A percentile compares a stretch with the other conserved stretches of the same genome.
These are phyloP conservation scores for Hecatera dysodea DNA, from an alignment of 2,888 invertebrate genomes.

Conservation along the genomic window DNA sequence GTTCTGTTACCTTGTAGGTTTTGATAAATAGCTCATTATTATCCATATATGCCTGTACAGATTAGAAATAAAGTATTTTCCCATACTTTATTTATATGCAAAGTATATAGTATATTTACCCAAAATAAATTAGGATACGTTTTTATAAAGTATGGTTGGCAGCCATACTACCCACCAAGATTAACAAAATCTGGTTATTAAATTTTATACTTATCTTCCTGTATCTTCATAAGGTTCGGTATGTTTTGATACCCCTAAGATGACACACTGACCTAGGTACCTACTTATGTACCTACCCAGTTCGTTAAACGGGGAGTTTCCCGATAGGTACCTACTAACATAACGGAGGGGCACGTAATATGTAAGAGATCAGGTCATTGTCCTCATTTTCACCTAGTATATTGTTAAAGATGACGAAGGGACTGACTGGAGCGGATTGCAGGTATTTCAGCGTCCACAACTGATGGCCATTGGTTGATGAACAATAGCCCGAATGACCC, in stretches of 20 bases:
- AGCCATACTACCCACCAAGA: too few relatives aligned
- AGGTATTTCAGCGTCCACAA: background rate
- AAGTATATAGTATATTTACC: too few relatives aligned
- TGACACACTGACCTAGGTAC: too few relatives aligned
- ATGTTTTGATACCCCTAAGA: background rate
- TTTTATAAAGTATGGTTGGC: too few relatives aligned
- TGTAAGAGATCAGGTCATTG: background rate
- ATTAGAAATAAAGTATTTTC: too few relatives aligned
- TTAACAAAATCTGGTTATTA: too few relatives aligned
- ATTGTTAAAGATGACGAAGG: background rate
- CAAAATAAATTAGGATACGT: too few relatives aligned
- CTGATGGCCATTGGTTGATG: background rate
- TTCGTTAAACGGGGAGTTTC: background rate
- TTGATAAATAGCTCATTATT: too few relatives aligned
- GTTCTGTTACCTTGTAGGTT: too few relatives aligned
- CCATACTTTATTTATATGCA: too few relatives aligned
- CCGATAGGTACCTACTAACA: background rate
- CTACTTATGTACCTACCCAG: background rate
- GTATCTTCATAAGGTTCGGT: background rate
- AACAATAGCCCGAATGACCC: too few relatives aligned
- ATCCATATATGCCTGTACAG: too few relatives aligned
- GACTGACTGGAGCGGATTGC: background rate
- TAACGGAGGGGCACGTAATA: background rate
- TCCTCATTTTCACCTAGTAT: background rate
- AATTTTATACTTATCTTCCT: background rate